Evolutionary conservation across 2,113 vertebrate species (phyloP), one percentile per base, ranked within the genome.

Genomic region (Cryptotis parvus): DNA sequence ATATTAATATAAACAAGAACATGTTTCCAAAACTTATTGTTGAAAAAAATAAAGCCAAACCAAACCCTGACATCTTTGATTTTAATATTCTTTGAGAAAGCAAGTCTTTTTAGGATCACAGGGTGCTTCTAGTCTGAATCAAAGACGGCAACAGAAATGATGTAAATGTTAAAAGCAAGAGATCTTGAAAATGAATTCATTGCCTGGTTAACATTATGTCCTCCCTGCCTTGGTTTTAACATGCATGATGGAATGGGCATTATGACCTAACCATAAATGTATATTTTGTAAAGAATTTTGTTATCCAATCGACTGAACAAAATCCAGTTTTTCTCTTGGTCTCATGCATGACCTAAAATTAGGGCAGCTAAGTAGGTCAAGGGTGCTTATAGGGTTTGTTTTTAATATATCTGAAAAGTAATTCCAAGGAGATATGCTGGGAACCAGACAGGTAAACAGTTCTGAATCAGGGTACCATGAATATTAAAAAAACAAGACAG

Each of bases 361-460:
- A 31, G 61, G 43, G 4, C 4, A 65, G 20, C 3, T 41, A 68
- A 75, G 8, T 61, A 52, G 4, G 18, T 84, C 10, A 76, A 52
- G 24, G 31, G 24, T 4, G 77, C 29, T 72, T 84, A 24, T 76
- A 41, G 35, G 37, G 15, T 87, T 86, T 72, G 26, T 43, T 88
- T n/a, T 86, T 77, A 35, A 75, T 43, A 83, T 69, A 66, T 86
- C 2, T 27, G n/a, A 90, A 76, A 27, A 45, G 61, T 92, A 86
- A 39, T 84, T 88, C 45, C 49, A 77, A 26, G 10, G 14, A 63
- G 15, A 76, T 65, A 1, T 84, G 27, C 45, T 49, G 45, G 45
- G 45, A 49, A 49, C 5, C 45, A 49, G 45, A 9, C 45, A 12
- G 14, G 45, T 49, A 9, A 49, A 49, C 14, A 49, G 45, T 9